These are phyloP conservation scores for Yponomeuta sedellus DNA, from an alignment of 2,888 invertebrate species.

Conservation along the genomic window DNA sequence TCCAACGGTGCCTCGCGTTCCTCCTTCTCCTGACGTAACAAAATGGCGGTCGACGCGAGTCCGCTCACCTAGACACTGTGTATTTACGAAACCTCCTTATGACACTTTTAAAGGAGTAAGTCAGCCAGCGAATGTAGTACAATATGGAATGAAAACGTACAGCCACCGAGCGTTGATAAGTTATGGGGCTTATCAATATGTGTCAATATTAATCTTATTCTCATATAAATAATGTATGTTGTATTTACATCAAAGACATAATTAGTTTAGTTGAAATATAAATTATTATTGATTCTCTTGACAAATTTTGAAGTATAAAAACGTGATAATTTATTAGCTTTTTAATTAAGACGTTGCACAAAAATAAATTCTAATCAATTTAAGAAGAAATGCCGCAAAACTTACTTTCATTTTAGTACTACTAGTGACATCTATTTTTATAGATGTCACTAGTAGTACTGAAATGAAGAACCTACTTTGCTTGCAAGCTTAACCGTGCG, in stretches of 20 bases:
- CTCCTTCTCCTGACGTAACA: slow-evolving; percentile 58
- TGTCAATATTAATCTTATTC: slow-evolving; percentile 6
- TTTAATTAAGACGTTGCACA: slow-evolving; percentile 10
- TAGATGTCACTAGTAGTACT: no score
- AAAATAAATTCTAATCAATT: not conserved
- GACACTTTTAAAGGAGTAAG: not conserved
- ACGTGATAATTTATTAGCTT: slow-evolving; percentile 12
- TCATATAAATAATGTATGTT: not conserved
- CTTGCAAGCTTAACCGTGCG: not conserved
- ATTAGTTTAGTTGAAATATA: slow-evolving; percentile 7
- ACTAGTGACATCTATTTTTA: slow-evolving; percentile 18
- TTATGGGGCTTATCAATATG: slow-evolving; percentile 8
- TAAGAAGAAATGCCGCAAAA: not conserved
- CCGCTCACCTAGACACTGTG: not conserved
- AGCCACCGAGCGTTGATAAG: not conserved
- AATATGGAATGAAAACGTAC: not conserved
- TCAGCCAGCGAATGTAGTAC: not conserved
- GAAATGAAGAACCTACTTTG: not conserved
- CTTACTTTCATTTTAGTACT: not conserved
- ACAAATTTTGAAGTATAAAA: slow-evolving; percentile 5
- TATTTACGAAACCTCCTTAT: not conserved
- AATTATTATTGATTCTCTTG: slow-evolving; percentile 4
- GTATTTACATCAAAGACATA: not conserved
- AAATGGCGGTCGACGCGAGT: slow-evolving; percentile 52
- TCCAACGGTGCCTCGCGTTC: slow-evolving; percentile 62